phyloP scores from a whole-genome alignment of 2,888 invertebrate species.

The Dynastes hyllus region DNA sequence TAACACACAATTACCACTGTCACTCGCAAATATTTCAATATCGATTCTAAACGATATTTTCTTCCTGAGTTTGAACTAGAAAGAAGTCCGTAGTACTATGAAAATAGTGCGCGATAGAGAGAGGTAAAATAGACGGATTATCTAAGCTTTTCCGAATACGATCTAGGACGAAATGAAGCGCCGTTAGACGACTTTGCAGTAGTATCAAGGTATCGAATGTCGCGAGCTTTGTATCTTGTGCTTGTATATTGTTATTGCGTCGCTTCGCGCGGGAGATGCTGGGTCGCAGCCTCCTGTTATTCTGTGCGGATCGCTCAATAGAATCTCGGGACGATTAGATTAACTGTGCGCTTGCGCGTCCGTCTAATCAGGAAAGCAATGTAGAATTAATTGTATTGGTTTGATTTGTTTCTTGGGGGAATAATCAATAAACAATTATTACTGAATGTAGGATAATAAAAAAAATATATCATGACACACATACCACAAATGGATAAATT shows the following conservation, averaged over 20 bases:
- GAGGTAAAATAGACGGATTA: slow-evolving; percentile 19
- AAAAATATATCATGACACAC: not conserved
- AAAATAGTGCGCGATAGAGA: too few relatives aligned
- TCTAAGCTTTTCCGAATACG: slow-evolving; percentile 53
- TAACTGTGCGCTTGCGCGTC: slow-evolving; percentile 19
- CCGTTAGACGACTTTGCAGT: slow-evolving; percentile 52
- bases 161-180: slow-evolving; percentile 53
- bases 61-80: not conserved
- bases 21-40: not conserved
- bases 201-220: not conserved
- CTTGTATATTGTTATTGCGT: slow-evolving; percentile 5
- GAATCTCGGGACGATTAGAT: slow-evolving; percentile 51
- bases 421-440: slow-evolving; percentile 5
- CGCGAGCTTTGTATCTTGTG: slow-evolving; percentile 18
- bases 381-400: slow-evolving; percentile 1
- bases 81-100: not conserved
- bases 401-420: slow-evolving; percentile 8
- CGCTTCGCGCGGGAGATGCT: slow-evolving; percentile 55
- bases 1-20: slow-evolving; percentile 36
- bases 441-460: not conserved
- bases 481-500: not conserved
- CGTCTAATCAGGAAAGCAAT: slow-evolving; percentile 29
- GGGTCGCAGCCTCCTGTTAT: slow-evolving; percentile 52
- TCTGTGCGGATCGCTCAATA: slow-evolving; percentile 54
- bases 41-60: too few relatives aligned